Percentiles rank a stretch among this genome's conserved stretches.
Evolutionary conservation across 2,888 invertebrate species (phyloP).

Genomic region (Habroteleia sp.): DNA sequence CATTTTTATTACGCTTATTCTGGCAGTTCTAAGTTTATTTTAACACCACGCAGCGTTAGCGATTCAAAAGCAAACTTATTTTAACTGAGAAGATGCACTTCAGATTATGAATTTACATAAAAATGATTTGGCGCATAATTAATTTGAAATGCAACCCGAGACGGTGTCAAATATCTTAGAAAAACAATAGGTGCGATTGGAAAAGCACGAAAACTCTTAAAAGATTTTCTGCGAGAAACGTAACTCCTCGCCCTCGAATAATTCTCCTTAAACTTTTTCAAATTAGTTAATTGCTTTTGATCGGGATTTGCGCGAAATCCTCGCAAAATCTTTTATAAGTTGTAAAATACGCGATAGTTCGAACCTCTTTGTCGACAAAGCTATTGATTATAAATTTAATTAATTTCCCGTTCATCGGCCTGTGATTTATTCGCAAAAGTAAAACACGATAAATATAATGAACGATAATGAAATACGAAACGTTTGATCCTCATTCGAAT

Average conservation of each 20-base stretch:
- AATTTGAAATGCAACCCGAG: too few species aligned
- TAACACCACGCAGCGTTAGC: neutral
- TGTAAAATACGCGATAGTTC: conserved; percentile 28
- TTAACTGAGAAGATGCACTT: too few species aligned
- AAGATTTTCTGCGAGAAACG: conserved; percentile 30
- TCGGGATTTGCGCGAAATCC: conserved; percentile 20
- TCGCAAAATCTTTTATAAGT: conserved; percentile 24
- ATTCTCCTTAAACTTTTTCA: conserved; percentile 28
- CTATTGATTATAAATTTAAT: conserved; percentile 54
- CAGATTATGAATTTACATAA: too few species aligned
- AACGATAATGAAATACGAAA: conserved; percentile 49
- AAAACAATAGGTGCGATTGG: conserved; percentile 6
- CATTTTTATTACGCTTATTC: neutral
- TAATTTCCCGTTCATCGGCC: conserved; percentile 37
- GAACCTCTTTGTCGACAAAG: conserved; percentile 42
- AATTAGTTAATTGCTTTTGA: conserved; percentile 41
- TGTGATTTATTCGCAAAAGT: conserved; percentile 40
- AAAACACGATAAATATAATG: conserved; percentile 45
- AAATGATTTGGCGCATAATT: too few species aligned
- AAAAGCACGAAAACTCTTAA: conserved; percentile 16
- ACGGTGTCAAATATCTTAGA: conserved; percentile 2
- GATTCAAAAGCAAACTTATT: too few species aligned
- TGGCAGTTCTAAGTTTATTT: neutral
- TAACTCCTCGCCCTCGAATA: conserved; percentile 13
- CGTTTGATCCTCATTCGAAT: conserved; percentile 44